Conservation (phyloP, 2,797 vertebrate genomes). For the Brotula barbata region DNA sequence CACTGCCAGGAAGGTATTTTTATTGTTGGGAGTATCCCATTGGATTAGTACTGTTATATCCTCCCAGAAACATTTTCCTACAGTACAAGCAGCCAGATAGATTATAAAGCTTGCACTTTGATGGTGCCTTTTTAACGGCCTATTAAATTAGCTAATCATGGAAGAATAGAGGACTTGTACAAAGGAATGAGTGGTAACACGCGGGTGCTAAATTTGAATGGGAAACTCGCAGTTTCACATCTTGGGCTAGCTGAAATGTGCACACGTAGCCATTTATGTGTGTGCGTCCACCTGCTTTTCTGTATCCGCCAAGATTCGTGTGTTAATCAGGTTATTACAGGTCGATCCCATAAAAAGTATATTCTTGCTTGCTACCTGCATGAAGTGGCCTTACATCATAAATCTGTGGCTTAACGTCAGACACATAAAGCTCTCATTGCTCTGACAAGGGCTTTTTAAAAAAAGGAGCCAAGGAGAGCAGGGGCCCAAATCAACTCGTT, state of each 20-base stretch:
- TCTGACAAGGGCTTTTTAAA: slow-evolving; percentile 56
- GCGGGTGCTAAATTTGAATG: slow-evolving; percentile 20
- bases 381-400: slow-evolving; percentile 38
- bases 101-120: slow-evolving; percentile 49
- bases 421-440: slow-evolving; percentile 58
- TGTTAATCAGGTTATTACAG: slow-evolving; percentile 42
- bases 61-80: slow-evolving; percentile 44
- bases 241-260: too few relatives aligned
- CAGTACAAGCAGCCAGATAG: slow-evolving; percentile 42
- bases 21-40: slow-evolving; percentile 71
- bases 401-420: slow-evolving; percentile 46
- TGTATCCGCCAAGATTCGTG: slow-evolving; percentile 6
- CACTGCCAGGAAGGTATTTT: slow-evolving; percentile 67
- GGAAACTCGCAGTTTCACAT: too few relatives aligned
- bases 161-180: slow-evolving; percentile 38
- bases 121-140: slow-evolving; percentile 51
- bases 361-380: slow-evolving; percentile 19
- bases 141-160: slow-evolving; percentile 56
- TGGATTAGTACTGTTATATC: slow-evolving; percentile 63
- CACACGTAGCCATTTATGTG: too few relatives aligned
- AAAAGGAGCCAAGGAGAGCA: slow-evolving; percentile 31
- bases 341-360: slow-evolving; percentile 43
- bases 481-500: slow-evolving; percentile 44
- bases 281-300: neutral
- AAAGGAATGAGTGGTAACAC: slow-evolving; percentile 28